A percentile compares a stretch with the other conserved stretches of the same genome.
Conservation (phyloP, 1,140 invertebrate species). For the Sarcophaga bullata region DNA sequence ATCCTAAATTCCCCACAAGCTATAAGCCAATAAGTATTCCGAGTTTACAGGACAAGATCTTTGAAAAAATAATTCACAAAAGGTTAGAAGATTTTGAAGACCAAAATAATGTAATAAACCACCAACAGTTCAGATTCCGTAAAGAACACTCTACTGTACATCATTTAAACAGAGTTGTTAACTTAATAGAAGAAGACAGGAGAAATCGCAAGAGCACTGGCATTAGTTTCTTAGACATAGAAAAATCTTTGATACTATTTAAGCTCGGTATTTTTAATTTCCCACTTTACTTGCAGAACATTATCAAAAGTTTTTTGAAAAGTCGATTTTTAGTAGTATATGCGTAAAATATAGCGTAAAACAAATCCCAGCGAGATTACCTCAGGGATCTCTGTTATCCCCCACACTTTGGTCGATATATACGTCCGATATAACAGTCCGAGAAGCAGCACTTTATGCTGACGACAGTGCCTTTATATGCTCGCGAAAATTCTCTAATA, state of each 20-base stretch:
- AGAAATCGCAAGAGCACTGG: background rate
- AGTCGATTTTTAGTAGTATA: background rate
- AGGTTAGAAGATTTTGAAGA: too few relatives aligned
- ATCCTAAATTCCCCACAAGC: too few relatives aligned
- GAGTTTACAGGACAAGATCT: too few relatives aligned
- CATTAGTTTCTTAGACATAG: background rate
- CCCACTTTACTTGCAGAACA: background rate
- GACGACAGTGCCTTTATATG: background rate
- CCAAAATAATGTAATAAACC: too few relatives aligned
- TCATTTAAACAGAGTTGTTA: too few relatives aligned
- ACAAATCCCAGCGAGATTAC: background rate
- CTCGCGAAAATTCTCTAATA: background rate
- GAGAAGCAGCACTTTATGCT: background rate
- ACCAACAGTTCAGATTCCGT: too few relatives aligned
- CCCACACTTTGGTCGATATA: background rate
- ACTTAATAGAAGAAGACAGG: too few relatives aligned
- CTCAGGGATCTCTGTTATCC: too few relatives aligned
- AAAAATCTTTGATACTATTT: background rate
- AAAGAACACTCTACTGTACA: too few relatives aligned
- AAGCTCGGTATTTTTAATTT: background rate
- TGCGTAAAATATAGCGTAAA: background rate
- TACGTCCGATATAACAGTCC: background rate
- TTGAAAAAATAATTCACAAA: too few relatives aligned
- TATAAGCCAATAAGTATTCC: too few relatives aligned
- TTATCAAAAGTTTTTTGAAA: background rate